Percentiles rank a stretch among this genome's conserved stretches.
Conservation (phyloP, 2,797 vertebrate genomes). For the Avahi laniger region DNA sequence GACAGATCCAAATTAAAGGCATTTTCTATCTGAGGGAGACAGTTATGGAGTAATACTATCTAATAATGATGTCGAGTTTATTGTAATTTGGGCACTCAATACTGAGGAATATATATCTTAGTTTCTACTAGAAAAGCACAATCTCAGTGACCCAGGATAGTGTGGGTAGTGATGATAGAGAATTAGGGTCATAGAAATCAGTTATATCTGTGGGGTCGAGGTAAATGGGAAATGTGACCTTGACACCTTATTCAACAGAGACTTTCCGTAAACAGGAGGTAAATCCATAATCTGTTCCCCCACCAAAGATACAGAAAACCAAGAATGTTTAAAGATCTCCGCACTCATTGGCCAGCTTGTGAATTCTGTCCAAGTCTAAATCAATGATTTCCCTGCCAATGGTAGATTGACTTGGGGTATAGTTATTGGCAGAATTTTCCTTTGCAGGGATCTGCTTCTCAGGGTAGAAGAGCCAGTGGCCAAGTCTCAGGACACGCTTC, state of each 20-base stretch:
- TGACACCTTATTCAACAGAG: neutral
- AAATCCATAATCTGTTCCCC: neutral
- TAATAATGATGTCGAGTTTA: slow-evolving; percentile 75
- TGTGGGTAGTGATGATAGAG: neutral
- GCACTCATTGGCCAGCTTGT: neutral
- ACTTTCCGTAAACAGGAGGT: neutral
- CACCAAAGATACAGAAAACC: neutral
- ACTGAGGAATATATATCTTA: neutral
- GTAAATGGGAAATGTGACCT: neutral
- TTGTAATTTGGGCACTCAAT: slow-evolving; percentile 68
- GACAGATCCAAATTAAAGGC: slow-evolving; percentile 76
- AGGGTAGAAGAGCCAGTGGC: neutral
- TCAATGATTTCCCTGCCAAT: neutral
- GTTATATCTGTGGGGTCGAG: neutral
- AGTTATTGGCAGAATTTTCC: neutral
- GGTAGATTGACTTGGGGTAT: neutral
- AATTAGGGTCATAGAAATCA: neutral
- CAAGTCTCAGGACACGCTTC: neutral
- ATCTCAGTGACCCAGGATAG: neutral
- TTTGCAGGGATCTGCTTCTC: neutral
- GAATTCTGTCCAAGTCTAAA: neutral
- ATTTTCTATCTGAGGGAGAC: slow-evolving; percentile 11
- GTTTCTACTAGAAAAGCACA: neutral
- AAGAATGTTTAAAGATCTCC: neutral
- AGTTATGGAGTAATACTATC: neutral